A percentile compares a stretch with the other conserved stretches of the same genome.
These are phyloP conservation scores for Notarius quadriscutis DNA, from an alignment of 2,113 vertebrate genomes.

Conservation along the genomic window DNA sequence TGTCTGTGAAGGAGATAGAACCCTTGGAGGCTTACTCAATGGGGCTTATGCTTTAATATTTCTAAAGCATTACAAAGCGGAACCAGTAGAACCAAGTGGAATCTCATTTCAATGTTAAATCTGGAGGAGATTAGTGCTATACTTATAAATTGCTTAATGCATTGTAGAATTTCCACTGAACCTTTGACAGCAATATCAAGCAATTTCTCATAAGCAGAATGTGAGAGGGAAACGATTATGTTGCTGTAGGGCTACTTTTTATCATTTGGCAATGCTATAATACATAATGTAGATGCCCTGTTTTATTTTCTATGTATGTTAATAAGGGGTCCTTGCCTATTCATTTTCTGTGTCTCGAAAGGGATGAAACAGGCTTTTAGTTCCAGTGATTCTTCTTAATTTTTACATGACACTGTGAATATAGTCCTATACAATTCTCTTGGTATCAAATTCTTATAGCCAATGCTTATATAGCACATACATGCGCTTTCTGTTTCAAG, in stretches of 20 bases:
- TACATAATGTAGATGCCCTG: constrained; percentile 42
- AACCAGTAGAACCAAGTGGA: constrained; percentile 51
- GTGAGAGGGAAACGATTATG: constrained; percentile 44
- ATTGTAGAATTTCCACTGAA: constrained; percentile 55
- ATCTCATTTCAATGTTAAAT: constrained; percentile 60
- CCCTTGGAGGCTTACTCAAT: constrained; percentile 50
- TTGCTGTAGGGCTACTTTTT: constrained; percentile 45
- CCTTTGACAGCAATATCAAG: constrained; percentile 52
- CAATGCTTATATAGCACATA: constrained; percentile 44
- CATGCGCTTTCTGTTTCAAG: background rate
- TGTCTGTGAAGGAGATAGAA: constrained; percentile 42
- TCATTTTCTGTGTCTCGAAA: constrained; percentile 61
- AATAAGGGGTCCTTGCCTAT: constrained; percentile 45
- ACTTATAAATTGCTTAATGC: constrained; percentile 62
- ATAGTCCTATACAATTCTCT: constrained; percentile 62
- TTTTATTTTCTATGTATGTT: constrained; percentile 52
- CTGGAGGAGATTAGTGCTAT: constrained; percentile 53
- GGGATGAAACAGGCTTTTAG: constrained; percentile 57
- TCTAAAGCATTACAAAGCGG: constrained; percentile 48
- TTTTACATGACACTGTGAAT: constrained; percentile 61
- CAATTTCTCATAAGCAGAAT: constrained; percentile 52
- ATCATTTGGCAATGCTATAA: constrained; percentile 47
- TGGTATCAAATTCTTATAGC: constrained; percentile 51
- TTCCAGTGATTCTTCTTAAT: constrained; percentile 43
- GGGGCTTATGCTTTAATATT: constrained; percentile 55